Percentiles rank a stretch among this genome's conserved stretches.
phyloP scores from a whole-genome alignment of 2,113 vertebrate genomes.

The Sporophila hypoxantha region DNA sequence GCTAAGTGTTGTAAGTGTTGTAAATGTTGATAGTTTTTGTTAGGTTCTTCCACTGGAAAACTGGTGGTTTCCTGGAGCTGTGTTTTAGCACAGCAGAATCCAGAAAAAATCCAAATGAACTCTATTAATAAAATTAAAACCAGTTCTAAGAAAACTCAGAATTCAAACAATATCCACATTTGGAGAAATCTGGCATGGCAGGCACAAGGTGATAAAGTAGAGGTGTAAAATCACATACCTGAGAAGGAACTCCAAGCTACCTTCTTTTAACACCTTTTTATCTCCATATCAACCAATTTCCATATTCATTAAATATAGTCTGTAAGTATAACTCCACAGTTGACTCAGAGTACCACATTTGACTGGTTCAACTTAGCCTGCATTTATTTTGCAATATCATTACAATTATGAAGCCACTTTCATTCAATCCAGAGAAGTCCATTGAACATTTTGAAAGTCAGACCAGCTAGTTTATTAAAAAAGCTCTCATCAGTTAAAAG shows the following conservation, averaged over 20 bases:
- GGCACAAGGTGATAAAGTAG: not conserved
- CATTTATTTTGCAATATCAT: not conserved
- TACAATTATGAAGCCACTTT: not conserved
- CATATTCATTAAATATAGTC: not conserved
- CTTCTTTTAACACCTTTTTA: not conserved
- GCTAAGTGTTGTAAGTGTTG: not conserved
- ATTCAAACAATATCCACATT: not conserved
- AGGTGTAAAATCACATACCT: not conserved
- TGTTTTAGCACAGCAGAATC: conserved; percentile 1
- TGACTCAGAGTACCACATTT: not conserved
- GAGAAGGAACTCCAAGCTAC: not conserved
- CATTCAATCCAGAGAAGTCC: not conserved
- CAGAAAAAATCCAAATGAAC: not conserved
- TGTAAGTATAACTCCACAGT: not conserved
- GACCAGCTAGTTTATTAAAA: not conserved
- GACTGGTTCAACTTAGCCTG: not conserved
- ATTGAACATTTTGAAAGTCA: not conserved
- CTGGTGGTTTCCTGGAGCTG: not conserved
- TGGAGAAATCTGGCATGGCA: not conserved
- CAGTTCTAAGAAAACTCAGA: not conserved
- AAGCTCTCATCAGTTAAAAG: not conserved
- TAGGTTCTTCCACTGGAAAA: not conserved
- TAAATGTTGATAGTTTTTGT: not conserved
- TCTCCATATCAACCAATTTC: not conserved
- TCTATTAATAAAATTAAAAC: conserved; percentile 16